Conservation (phyloP, 1,140 invertebrate species). For the Coboldia fuscipes region DNA sequence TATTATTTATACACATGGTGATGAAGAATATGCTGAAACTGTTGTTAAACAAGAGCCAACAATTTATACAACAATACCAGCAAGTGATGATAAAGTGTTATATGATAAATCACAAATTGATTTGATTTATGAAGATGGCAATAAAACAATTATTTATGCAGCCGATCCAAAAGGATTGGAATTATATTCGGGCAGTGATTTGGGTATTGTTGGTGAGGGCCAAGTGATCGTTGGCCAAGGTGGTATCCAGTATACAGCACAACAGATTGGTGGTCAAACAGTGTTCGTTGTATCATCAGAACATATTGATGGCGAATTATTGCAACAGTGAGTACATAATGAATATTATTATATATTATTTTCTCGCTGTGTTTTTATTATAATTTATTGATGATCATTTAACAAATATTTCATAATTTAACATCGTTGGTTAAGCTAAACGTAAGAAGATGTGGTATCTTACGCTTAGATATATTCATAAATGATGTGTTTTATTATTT, state of each 20-base stretch:
- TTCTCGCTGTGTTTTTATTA: too few species aligned
- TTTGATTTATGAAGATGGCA: constrained; percentile 59
- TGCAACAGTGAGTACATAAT: too few species aligned
- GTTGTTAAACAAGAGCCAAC: constrained; percentile 10
- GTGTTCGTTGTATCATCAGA: constrained; percentile 20
- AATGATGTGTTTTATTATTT: too few species aligned
- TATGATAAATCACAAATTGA: constrained; percentile 49
- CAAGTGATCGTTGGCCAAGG: constrained; percentile 19
- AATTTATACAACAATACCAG: neutral
- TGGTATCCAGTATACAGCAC: constrained; percentile 15
- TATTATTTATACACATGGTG: constrained; percentile 20
- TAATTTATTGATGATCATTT: too few species aligned
- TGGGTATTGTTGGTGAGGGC: constrained; percentile 22
- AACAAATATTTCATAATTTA: too few species aligned
- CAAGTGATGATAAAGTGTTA: constrained; percentile 7
- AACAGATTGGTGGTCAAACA: constrained; percentile 13
- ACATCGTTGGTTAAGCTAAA: too few species aligned
- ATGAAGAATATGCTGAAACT: constrained; percentile 10
- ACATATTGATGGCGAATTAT: too few species aligned
- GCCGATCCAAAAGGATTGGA: constrained; percentile 24
- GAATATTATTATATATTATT: too few species aligned
- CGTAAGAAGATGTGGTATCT: too few species aligned
- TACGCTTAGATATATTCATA: too few species aligned
- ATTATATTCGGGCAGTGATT: constrained; percentile 24
- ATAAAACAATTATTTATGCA: constrained; percentile 60